These are phyloP conservation scores for Ooceraea biroi DNA, from an alignment of 1,140 invertebrate species.

Conservation along the genomic window DNA sequence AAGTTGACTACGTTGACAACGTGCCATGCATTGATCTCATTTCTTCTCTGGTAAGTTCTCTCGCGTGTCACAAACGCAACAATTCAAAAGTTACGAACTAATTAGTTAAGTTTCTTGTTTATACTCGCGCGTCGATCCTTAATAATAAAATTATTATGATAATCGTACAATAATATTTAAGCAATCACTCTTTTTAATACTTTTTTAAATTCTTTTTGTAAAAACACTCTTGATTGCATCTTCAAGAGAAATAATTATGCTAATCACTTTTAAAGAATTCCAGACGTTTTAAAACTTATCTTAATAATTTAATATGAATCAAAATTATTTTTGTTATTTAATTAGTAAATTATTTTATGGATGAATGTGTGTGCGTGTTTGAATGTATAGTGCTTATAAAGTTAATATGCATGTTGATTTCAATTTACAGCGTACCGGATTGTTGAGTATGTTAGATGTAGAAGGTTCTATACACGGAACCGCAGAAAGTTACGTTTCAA, in stretches of 20 bases:
- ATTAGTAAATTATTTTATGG: background rate
- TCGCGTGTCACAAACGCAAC: conserved; percentile 19
- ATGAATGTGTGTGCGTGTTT: background rate
- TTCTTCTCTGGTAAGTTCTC: conserved; percentile 91
- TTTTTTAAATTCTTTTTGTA: too few relatives aligned
- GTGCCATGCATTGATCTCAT: conserved; percentile 98
- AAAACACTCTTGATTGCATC: too few relatives aligned
- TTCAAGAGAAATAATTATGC: background rate
- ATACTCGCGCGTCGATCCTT: too few relatives aligned
- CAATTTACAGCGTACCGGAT: conserved; percentile 90
- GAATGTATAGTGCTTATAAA: background rate
- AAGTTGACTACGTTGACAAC: conserved; percentile 98
- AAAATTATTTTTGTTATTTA: background rate
- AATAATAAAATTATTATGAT: too few relatives aligned
- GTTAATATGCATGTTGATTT: background rate
- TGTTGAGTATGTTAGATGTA: conserved; percentile 96
- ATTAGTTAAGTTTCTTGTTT: too few relatives aligned
- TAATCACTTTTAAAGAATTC: background rate
- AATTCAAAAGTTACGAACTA: background rate
- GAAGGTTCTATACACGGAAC: conserved; percentile 95
- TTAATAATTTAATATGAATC: background rate
- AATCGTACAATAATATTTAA: too few relatives aligned
- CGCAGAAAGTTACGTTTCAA: conserved; percentile 95
- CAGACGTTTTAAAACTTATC: background rate
- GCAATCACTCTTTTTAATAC: too few relatives aligned